Base-by-base conservation (phyloP, 2,797 vertebrate species). In the Acrossocheilus fasciatus region DNA sequence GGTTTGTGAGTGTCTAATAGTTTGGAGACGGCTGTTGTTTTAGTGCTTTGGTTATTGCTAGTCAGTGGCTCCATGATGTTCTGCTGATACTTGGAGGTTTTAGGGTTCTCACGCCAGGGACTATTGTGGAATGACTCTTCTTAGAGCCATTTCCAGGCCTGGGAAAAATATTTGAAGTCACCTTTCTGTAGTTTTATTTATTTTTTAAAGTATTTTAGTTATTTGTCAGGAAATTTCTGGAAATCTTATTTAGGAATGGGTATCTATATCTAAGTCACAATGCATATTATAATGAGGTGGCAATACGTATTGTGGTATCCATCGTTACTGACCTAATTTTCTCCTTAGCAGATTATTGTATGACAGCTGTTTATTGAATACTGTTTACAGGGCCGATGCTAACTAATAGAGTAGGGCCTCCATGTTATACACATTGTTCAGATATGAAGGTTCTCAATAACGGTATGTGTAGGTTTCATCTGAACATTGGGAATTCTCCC, bases 21-120 rank as follows among this genome's bases (percentile, higher is more conserved):
- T 30, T 6, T 41, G 45, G 14, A 43, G 9, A 18, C 68, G 30
- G 81, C 81, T 82, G 47, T 82, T 70, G 20, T 54, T 82, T 54
- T 15, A 81, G 4, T 81, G 66, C 14, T 70, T 68, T 82, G 47
- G 36, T 72, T 72, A 10, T 57, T 70, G 23, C 50, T 59, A 62
- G 52, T 74, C 20, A 15, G 17, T 43, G 41, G 2, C 15, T 72
- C n/a, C 36, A 20, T 30, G 64, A 36, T 30, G 50, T 57, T 82
- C 18, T 68, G 62, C 79, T 50, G 7, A 17, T 68, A 36, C 15
- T 68, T 52, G 50, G 50, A 72, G 36, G 26, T 36, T 23, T 47
- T 30, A 47, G 17, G 41, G 70, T 62, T 62, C 26, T n/a, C 68
- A 73, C 9, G 0, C 73, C 14, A 57, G 2, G 69, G 34, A 20